Evolutionary conservation across 1,140 invertebrate species (phyloP), one percentile per base, ranked within the genome.

Genomic region (Drosophila carrolli): DNA sequence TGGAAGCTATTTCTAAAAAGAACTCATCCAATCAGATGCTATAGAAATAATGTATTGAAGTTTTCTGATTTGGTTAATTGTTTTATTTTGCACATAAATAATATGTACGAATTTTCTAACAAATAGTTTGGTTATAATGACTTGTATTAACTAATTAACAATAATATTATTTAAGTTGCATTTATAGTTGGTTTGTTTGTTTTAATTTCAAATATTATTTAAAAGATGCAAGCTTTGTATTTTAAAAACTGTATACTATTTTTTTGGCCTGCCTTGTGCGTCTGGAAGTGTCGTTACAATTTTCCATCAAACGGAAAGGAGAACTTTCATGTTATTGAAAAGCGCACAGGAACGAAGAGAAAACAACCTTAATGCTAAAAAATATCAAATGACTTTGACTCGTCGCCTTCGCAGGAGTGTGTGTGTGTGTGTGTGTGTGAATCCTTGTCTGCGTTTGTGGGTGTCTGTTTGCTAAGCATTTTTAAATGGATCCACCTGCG

Each of bases 261-360:
- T 1, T n/a, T 16, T n/a, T 66, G 29, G 4, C 60, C 62, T 11
- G 29, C 1, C 0, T 8, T 41, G 41, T 63, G 27, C 14, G 41
- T 53, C 35, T 79, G 61, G 56, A 46, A 62, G 55, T 78, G 75
- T 85, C 79, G 78, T 75, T 81, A 74, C 73, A 75, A 83, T 85
- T 84, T 81, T 80, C 78, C 82, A 75, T 81, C 73, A 86, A 78
- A 81, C 73, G 48, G 61, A 48, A 44, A 58, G 53, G 57, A 63
- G 67, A 82, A 88, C 83, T 85, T 85, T 86, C 78, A 81, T 88
- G 83, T 85, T 85, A 88, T 85, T 85, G 82, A 88, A 85, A 85
- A 85, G 65, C 57, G 83, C 80, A 67, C 29, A 50, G 57, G 51
- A 57, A 46, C 60, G 80, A 72, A 53, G 58, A 50, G 66, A 63